These are phyloP conservation scores for Bembecia ichneumoniformis DNA, from an alignment of 2,888 invertebrate genomes.

Conservation along the genomic window DNA sequence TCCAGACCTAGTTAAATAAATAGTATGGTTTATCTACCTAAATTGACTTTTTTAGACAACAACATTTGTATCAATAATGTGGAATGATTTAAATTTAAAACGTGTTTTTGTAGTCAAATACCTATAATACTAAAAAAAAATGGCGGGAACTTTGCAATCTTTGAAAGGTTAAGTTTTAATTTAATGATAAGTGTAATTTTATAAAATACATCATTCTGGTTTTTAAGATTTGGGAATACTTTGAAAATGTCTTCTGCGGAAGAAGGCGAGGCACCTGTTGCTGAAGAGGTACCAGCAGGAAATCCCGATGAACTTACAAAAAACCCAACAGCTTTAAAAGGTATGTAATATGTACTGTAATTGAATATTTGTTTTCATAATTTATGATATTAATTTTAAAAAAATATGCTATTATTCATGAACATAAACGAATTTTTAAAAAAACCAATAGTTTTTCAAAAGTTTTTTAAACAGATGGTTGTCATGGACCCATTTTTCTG, in stretches of 20 bases:
- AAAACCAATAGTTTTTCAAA: too few species aligned
- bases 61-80: slow-evolving; percentile 5
- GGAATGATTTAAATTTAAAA: neutral
- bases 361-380: neutral
- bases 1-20: too few species aligned
- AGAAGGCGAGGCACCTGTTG: slow-evolving; percentile 41
- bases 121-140: slow-evolving; percentile 8
- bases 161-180: slow-evolving; percentile 13
- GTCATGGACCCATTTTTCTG: too few species aligned
- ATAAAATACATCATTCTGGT: slow-evolving; percentile 7
- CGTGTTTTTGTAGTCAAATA: slow-evolving; percentile 1
- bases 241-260: slow-evolving; percentile 48
- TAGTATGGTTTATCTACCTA: too few species aligned
- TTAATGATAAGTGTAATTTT: neutral
- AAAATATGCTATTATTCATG: neutral
- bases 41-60: neutral
- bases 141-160: slow-evolving; percentile 28
- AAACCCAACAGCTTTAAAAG: slow-evolving; percentile 74
- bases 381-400: too few species aligned
- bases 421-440: too few species aligned
- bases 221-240: neutral
- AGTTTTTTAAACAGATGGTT: too few species aligned
- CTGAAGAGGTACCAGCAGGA: slow-evolving; percentile 48
- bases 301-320: slow-evolving; percentile 76
- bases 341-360: slow-evolving; percentile 39